Evolutionary conservation across 2,888 invertebrate genomes (phyloP).

Genomic region (Limnephilus marmoratus): DNA sequence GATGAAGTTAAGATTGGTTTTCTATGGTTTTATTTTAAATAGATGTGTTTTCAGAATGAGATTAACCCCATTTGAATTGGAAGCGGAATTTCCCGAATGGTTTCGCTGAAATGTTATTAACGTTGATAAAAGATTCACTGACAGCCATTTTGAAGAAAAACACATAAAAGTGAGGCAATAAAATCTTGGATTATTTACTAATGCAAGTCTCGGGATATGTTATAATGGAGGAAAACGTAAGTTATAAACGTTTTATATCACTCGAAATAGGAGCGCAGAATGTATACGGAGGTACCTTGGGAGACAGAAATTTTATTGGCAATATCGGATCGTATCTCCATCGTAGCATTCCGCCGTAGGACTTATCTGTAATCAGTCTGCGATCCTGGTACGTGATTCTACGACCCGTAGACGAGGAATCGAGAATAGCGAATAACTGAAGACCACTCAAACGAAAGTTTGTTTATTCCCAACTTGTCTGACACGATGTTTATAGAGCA

Average conservation of each 20-base stretch:
- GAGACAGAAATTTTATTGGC: constrained; percentile 64
- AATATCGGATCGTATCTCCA: constrained; percentile 61
- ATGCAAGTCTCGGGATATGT: constrained; percentile 39
- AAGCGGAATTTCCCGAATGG: background rate
- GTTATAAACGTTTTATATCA: constrained; percentile 56
- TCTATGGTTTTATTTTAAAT: background rate
- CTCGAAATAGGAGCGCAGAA: constrained; percentile 48
- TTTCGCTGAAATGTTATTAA: constrained; percentile 17
- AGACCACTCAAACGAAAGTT: constrained; percentile 7
- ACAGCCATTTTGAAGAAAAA: constrained; percentile 32
- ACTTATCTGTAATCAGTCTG: constrained; percentile 64
- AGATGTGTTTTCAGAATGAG: background rate
- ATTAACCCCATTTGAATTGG: background rate
- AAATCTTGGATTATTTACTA: constrained; percentile 46
- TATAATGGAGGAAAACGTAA: constrained; percentile 50
- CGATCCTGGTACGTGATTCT: constrained; percentile 61
- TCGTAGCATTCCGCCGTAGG: constrained; percentile 58
- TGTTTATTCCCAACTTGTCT: background rate
- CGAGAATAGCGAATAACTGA: constrained; percentile 25
- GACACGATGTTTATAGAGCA: background rate
- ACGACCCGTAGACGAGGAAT: constrained; percentile 48
- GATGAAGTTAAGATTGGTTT: background rate
- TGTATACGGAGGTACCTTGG: constrained; percentile 51
- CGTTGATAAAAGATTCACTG: constrained; percentile 28
- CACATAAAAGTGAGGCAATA: constrained; percentile 41